These are phyloP conservation scores for Lasioglossum villosulum DNA, from an alignment of 2,888 invertebrate species.

Conservation along the genomic window DNA sequence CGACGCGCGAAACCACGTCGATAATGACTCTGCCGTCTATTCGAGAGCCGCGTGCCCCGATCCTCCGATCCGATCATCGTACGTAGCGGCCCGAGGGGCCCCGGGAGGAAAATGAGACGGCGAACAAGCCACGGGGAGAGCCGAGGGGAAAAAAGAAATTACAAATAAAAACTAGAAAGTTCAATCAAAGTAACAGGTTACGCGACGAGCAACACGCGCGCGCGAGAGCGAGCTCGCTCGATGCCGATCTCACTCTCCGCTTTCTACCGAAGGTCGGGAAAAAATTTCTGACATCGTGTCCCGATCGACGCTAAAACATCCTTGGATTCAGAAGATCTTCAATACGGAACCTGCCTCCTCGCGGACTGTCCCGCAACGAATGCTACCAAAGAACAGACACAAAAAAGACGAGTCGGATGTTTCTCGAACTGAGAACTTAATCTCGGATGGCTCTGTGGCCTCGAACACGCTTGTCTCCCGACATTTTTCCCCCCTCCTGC, in stretches of 20 bases:
- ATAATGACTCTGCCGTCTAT: constrained; percentile 46
- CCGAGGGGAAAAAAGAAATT: constrained; percentile 6
- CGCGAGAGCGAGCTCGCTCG: neutral
- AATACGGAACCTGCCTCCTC: neutral
- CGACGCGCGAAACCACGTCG: constrained; percentile 57
- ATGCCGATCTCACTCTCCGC: constrained; percentile 23
- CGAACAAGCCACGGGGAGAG: neutral
- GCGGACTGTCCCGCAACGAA: neutral
- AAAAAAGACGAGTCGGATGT: constrained; percentile 2
- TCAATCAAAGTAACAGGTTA: constrained; percentile 32
- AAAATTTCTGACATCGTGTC: constrained; percentile 9
- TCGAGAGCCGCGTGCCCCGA: constrained; percentile 18
- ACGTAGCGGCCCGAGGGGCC: neutral
- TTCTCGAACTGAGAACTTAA: constrained; percentile 10
- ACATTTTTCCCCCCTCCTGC: neutral
- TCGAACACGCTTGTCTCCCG: neutral
- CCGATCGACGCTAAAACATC: constrained; percentile 7
- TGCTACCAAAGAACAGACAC: neutral
- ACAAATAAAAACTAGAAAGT: constrained; percentile 43
- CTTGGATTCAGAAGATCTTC: constrained; percentile 3
- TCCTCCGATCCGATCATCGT: constrained; percentile 9
- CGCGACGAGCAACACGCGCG: constrained; percentile 5
- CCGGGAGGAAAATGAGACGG: neutral
- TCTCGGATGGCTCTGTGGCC: neutral
- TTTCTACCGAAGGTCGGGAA: constrained; percentile 30